phyloP scores from a whole-genome alignment of 2,113 vertebrate genomes.

The Bagarius yarrelli region DNA sequence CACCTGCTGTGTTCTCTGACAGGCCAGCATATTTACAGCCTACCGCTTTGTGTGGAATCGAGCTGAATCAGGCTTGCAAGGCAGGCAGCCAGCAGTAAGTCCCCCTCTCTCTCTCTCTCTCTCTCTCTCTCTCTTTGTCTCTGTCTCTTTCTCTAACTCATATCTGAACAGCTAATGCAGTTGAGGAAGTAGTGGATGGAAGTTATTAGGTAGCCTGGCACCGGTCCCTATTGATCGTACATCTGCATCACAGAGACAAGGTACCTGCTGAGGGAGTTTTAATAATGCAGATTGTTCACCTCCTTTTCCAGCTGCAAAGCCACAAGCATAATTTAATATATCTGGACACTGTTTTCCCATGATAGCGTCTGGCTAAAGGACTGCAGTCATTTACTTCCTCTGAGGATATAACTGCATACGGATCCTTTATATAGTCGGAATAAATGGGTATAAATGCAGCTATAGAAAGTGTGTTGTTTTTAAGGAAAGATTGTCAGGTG shows the following conservation, averaged over 20 bases:
- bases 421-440: neutral
- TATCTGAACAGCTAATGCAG: slow-evolving; percentile 23
- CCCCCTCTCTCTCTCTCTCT: neutral
- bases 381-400: neutral
- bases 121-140: neutral
- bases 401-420: neutral
- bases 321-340: neutral
- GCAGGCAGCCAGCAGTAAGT: slow-evolving; percentile 36
- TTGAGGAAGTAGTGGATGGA: slow-evolving; percentile 28
- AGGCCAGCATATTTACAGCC: slow-evolving; percentile 48
- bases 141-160: neutral
- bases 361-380: neutral
- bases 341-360: neutral
- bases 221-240: slow-evolving; percentile 21
- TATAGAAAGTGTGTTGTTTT: neutral
- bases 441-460: too few species aligned
- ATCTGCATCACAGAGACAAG: slow-evolving; percentile 27
- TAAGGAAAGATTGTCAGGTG: neutral
- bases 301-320: slow-evolving; percentile 1
- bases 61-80: slow-evolving; percentile 18
- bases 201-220: slow-evolving; percentile 34
- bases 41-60: slow-evolving; percentile 20
- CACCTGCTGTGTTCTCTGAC: slow-evolving; percentile 49
- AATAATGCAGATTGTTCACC: slow-evolving; percentile 10
- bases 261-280: slow-evolving; percentile 26